phyloP scores from a whole-genome alignment of 1,140 invertebrate genomes.

The Lasioglossum albipes region DNA sequence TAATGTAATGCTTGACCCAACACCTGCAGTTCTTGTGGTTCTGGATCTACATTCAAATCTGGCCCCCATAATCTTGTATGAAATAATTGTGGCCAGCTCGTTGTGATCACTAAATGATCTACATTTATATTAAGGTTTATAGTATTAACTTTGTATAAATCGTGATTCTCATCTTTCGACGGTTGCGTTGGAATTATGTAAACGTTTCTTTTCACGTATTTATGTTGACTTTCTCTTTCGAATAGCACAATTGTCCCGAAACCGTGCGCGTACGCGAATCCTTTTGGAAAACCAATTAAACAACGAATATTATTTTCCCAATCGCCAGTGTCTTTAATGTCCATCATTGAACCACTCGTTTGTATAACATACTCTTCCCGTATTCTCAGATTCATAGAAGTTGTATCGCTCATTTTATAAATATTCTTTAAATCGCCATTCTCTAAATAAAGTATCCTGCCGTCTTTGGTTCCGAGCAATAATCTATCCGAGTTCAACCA shows the following conservation, averaged over 20 bases:
- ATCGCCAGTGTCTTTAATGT: conserved; percentile 53
- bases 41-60: conserved; percentile 70
- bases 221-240: conserved; percentile 83
- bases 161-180: conserved; percentile 61
- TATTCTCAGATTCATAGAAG: conserved; percentile 81
- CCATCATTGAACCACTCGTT: conserved; percentile 53
- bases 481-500: conserved; percentile 88
- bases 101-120: conserved; percentile 83
- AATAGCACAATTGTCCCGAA: conserved; percentile 83
- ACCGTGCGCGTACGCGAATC: conserved; percentile 83
- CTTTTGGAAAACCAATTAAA: conserved; percentile 81
- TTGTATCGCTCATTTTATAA: conserved; percentile 81
- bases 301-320: conserved; percentile 76
- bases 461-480: conserved; percentile 87
- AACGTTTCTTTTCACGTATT: conserved; percentile 83
- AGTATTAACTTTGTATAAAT: conserved; percentile 81
- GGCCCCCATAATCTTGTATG: conserved; percentile 81
- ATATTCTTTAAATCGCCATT: conserved; percentile 88
- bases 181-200: conserved; percentile 81
- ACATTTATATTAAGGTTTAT: conserved; percentile 81
- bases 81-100: conserved; percentile 84
- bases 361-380: conserved; percentile 68
- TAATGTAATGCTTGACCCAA: conserved; percentile 90
- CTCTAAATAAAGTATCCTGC: conserved; percentile 88
- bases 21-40: conserved; percentile 76